Evolutionary conservation across 2,113 vertebrate genomes (phyloP), one percentile per base, ranked within the genome.

Genomic region (Pangasianodon gigas): DNA sequence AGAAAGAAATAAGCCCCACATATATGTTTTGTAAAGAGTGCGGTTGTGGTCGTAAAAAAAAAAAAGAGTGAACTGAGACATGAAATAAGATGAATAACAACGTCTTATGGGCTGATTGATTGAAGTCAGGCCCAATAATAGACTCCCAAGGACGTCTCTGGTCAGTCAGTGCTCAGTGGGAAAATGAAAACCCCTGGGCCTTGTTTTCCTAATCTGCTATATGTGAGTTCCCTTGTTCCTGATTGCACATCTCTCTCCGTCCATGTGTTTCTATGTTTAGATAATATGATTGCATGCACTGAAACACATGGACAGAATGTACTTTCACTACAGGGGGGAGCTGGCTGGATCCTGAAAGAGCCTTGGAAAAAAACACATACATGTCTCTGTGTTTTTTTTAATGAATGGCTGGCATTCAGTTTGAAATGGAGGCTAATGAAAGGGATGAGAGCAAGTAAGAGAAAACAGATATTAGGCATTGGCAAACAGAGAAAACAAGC

Each of bases 231-330:
- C n/a, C n/a, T 37, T 37, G 51, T 37, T 54, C 21, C 19, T 37
- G 65, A 52, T 13, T 71, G 9, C 41, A 19, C 4, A 16, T 65
- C 4, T 84, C 19, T 24, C 21, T 65, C 29, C 51, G 13, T 54
- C 48, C 1, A 0, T 87, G 51, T 51, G 74, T 44, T 54, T 44
- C 84, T 87, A 21, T 80, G 37, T 87, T 79, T 80, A 79, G 71
- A 54, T 88, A 67, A 80, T n/a, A 51, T 41, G 44, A 80, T 44
- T 75, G 71, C 67, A 74, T 67, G 67, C 32, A 56, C 16, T 65
- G 18, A 60, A 58, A 65, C 75, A 81, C 58, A 51, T 8, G 37
- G 29, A 65, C 87, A 51, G 87, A 65, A 48, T 88, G 85, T 9
- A 74, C n/a, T 75, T 44, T 75, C 19, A 24, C n/a, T 74, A 44